Evolutionary conservation across 2,888 invertebrate species (phyloP).

Genomic region (Pseudolycoriella hygida): DNA sequence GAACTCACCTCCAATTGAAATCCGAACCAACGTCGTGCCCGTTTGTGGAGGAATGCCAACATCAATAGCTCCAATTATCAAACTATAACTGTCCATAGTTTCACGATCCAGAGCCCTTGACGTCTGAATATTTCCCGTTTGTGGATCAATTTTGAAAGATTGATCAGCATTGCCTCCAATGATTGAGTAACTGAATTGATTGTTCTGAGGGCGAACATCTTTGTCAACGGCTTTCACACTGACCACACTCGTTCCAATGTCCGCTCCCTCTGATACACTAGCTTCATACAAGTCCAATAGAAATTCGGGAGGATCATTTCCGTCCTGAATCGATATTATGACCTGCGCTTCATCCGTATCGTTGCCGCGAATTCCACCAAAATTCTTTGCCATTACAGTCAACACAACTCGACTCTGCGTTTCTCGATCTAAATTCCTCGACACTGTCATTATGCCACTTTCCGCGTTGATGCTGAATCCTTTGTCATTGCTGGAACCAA

Average conservation of each 20-base stretch:
- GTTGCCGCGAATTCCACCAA: slow-evolving; percentile 82
- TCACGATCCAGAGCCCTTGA: slow-evolving; percentile 65
- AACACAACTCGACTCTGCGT: slow-evolving; percentile 77
- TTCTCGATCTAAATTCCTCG: slow-evolving; percentile 66
- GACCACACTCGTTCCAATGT: slow-evolving; percentile 52
- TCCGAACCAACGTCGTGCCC: slow-evolving; percentile 69
- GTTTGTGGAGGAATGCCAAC: slow-evolving; percentile 80
- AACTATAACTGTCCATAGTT: slow-evolving; percentile 49
- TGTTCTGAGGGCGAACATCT: slow-evolving; percentile 79
- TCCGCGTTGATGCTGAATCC: slow-evolving; percentile 75
- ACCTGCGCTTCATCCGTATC: slow-evolving; percentile 93
- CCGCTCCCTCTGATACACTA: slow-evolving; percentile 62
- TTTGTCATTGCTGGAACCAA: slow-evolving; percentile 81
- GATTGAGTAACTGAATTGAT: slow-evolving; percentile 81
- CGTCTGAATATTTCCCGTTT: slow-evolving; percentile 67
- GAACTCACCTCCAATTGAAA: slow-evolving; percentile 37
- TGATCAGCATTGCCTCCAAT: slow-evolving; percentile 68
- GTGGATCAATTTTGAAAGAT: slow-evolving; percentile 75
- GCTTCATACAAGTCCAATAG: slow-evolving; percentile 59
- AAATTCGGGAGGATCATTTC: slow-evolving; percentile 92
- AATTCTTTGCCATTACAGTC: slow-evolving; percentile 87
- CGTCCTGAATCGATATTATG: slow-evolving; percentile 84
- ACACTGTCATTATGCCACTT: slow-evolving; percentile 69
- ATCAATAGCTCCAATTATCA: slow-evolving; percentile 75
- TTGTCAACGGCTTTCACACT: slow-evolving; percentile 77